Evolutionary conservation across 2,797 vertebrate genomes (phyloP), one percentile per base, ranked within the genome.

Genomic region (Tachyglossus aculeatus): DNA sequence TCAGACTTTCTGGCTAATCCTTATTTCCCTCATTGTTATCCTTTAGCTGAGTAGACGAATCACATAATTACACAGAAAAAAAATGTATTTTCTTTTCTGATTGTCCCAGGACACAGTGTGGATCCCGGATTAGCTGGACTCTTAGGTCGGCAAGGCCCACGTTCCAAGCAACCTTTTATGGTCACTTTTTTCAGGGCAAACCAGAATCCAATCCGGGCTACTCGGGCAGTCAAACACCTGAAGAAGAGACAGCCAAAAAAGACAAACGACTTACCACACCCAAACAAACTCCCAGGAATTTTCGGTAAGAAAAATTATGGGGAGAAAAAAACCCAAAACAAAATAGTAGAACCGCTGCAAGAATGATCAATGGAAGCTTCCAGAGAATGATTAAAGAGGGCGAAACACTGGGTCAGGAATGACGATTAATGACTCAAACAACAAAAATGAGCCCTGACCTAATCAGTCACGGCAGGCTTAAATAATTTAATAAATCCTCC

Each of bases 101-200:
- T 24, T 77, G 53, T 74, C 2, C 9, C 91, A 98, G 97, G 98
- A 36, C 95, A 88, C 78, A 96, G 96, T 0, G 83, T 98, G 2
- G 96, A 98, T 7, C 96, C 97, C 0, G 94, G 93, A 48, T 94
- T 93, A 27, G 96, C 95, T 0, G 97, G 98, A 63, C 66, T 99
- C 82, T 86, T 98, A 87, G 98, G 98, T 2, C 95, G 91, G 40
- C 79, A 90, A 1, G 97, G 96, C 0, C 96, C 96, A 1, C 95
- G 92, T 24, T 96, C 97, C 84, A 96, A 96, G 78, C 98, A 98
- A 75, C 98, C 97, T 37, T 99, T 99, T 88, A 94, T 99, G 95
- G 98, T 99, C 85, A 98, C 96, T 0, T 99, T 99, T 86, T 99
- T 98, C 92, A 93, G 95, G 50, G 95, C 94, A 16, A 96, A 88